phyloP scores from a whole-genome alignment of 2,113 vertebrate genomes.

The Gymnobelideus leadbeateri region DNA sequence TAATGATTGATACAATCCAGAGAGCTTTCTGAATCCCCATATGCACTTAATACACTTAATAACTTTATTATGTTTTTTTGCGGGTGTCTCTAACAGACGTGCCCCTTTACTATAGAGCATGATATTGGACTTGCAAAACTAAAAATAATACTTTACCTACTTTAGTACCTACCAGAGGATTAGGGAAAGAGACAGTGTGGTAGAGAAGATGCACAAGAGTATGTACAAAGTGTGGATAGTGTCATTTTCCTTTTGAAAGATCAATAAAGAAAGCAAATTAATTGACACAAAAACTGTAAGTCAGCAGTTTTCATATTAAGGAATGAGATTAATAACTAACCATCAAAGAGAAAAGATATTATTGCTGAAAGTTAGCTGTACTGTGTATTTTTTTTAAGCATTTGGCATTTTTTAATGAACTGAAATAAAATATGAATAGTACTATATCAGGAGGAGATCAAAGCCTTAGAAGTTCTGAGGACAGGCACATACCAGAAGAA shows the following conservation, averaged over 20 bases:
- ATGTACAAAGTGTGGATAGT: background rate
- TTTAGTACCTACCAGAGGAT: slow-evolving; percentile 3
- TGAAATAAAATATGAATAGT: background rate
- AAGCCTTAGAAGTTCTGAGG: background rate
- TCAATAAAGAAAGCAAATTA: slow-evolving; percentile 22
- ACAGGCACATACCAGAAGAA: background rate
- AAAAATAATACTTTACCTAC: slow-evolving; percentile 11
- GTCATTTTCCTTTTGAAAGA: slow-evolving; percentile 8
- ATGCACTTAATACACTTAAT: background rate
- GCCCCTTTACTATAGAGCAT: slow-evolving; percentile 33
- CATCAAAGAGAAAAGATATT: background rate
- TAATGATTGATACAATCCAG: slow-evolving; percentile 28
- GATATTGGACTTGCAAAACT: slow-evolving; percentile 36
- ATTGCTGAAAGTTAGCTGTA: background rate
- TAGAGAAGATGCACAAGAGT: slow-evolving; percentile 31
- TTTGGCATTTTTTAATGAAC: background rate
- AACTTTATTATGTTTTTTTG: slow-evolving; percentile 31
- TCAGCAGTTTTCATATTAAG: background rate
- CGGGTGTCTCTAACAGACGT: background rate
- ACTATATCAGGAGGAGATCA: background rate
- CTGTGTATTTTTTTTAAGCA: background rate
- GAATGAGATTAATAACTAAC: slow-evolving; percentile 2
- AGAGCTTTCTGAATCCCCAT: slow-evolving; percentile 24
- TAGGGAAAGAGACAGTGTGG: slow-evolving; percentile 7
- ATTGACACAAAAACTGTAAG: slow-evolving; percentile 29